Conservation (phyloP, 37 sponge, comb jelly and placozoan genomes). For the Spongilla lacustris region DNA sequence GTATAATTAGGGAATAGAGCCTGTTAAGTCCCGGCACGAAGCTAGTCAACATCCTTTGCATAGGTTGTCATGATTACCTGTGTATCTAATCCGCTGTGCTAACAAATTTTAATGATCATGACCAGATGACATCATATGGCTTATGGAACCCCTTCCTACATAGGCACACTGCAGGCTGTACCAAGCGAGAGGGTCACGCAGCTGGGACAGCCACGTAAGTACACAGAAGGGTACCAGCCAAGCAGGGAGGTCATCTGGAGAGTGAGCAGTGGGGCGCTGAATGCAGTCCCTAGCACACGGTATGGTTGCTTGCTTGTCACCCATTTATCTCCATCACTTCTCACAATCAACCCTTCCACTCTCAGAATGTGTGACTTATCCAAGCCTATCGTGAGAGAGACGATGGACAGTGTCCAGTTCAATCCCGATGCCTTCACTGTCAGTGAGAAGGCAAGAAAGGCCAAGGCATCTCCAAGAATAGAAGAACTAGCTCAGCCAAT, state of each 20-base stretch:
- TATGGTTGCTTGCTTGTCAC: not conserved
- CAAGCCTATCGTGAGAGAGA: slow-evolving; percentile 86
- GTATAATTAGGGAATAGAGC: too few relatives aligned
- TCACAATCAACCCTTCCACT: too few relatives aligned
- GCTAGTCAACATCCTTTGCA: too few relatives aligned
- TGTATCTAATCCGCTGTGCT: too few relatives aligned
- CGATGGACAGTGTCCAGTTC: slow-evolving; percentile 98
- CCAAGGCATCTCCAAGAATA: slow-evolving; percentile 76
- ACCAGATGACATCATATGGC: too few relatives aligned
- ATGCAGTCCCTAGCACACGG: slow-evolving; percentile 78
- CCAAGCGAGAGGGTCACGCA: slow-evolving; percentile 75
- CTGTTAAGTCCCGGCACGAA: too few relatives aligned
- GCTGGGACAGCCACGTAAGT: slow-evolving; percentile 75
- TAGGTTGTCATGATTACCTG: too few relatives aligned
- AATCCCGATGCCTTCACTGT: slow-evolving; percentile 95
- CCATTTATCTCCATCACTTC: too few relatives aligned
- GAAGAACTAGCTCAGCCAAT: slow-evolving; percentile 93
- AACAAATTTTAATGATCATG: too few relatives aligned
- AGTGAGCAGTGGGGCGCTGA: slow-evolving; percentile 63
- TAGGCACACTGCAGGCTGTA: slow-evolving; percentile 49
- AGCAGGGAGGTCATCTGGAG: slow-evolving; percentile 72
- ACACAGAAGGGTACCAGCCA: slow-evolving; percentile 85
- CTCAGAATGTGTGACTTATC: slow-evolving; percentile 85
- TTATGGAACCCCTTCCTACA: slow-evolving; percentile 3
- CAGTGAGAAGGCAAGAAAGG: slow-evolving; percentile 82